Evolutionary conservation across 2,113 vertebrate genomes (phyloP), one percentile per base, ranked within the genome.

Genomic region (Tyto alba): DNA sequence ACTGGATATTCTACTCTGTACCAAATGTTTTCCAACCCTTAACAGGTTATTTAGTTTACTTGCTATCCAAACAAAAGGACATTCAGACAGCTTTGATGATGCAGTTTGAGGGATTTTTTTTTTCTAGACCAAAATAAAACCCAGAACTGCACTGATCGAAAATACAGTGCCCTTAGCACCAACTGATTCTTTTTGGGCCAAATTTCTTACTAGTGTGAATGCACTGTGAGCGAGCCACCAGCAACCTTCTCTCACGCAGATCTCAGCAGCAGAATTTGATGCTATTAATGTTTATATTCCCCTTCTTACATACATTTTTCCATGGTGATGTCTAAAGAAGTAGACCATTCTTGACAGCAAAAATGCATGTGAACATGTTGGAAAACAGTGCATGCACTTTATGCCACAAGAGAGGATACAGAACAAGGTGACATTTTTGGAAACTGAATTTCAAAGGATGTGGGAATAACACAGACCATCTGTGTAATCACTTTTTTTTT

Each of bases 401-500:
- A 94, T 67, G 59, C 50, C 88, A 41, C 78, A 88, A 41, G 22
- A 62, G 60, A 94, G 90, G 47, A 88, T 81, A 89, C 15, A 32
- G 79, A 96, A 89, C 52, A 95, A 95, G 83, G 94, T 96, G 83
- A 96, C 80, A 87, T 85, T 92, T 93, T 87, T 94, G 90, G 94
- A 96, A 95, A 76, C 17, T 52, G 56, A 62, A 60, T 91, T 95
- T 92, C 85, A 96, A 96, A 97, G 74, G 62, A 89, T 80, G 93
- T 96, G 90, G 32, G 68, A 92, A 73, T 97, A 96, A 96, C 72
- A 90, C 59, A 91, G 81, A 94, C 83, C 96, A 97, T 94, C 93
- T 97, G 95, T 67, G 64, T 55, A 95, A 75, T 56, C 41, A 67
- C 20, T 87, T 64, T 47, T 48, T 73, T 89, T 53, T 85, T 38